Base-by-base conservation (phyloP, 2,888 invertebrate genomes). In the Oligia strigilis region DNA sequence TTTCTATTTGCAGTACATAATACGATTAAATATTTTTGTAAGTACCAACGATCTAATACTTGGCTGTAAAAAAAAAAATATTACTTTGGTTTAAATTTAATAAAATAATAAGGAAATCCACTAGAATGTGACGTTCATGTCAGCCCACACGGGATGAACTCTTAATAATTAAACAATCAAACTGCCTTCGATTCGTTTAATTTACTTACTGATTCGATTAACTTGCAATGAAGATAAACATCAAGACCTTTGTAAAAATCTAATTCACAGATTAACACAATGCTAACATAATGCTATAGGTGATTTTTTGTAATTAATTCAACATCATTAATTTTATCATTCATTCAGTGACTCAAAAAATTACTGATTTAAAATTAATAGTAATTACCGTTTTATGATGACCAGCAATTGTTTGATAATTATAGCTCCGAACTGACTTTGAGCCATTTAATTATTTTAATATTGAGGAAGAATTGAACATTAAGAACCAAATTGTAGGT, bases 391-490 rank as follows among this genome's bases (percentile, higher is more conserved):
- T 81, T 46, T 55, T 82, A 52, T 43, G 69, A 73, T 71, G 77
- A 82, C 23, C 40, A n/a, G 13, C 83, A 65, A 87, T 87, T 87
- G 87, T 80, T 80, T 75, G 55, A 74, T 87, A 67, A 85, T 87
- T 74, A 87, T 46, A 69, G 65, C 1, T 52, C 8, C 1, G 0
- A 43, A 64, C 65, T 70, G n/a, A 23, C 43, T 52, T 52, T 65
- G 13, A 43, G 58, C 46, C 43, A 55, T 55, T 46, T 70, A 70
- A 74, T 81, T 73, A 55, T 40, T 62, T 14, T 55, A 81, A 36
- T 70, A 82, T 85, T 71, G 70, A 85, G 81, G 81, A 82, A 84
- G 84, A 67, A 72, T 14, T 72, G 66, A 36, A 78, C 62, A 49
- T 62, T 69, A 78, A 60, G 23, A 55, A 17, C 13, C 19, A 43